These are phyloP conservation scores for Paraescarpia echinospica DNA, from an alignment of 1,140 invertebrate genomes.

Conservation along the genomic window DNA sequence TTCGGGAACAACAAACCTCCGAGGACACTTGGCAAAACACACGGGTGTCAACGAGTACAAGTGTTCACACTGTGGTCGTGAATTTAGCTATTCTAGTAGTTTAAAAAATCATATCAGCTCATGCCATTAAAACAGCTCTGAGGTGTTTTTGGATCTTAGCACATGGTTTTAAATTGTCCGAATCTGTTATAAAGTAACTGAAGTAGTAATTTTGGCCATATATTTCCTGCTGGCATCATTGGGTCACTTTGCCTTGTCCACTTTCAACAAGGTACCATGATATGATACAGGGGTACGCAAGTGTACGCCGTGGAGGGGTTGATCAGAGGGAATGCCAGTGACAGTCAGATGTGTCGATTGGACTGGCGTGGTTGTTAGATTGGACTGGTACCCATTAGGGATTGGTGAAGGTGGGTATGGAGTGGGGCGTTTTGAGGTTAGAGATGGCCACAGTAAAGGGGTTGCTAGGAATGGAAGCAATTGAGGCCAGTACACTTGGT, in stretches of 20 bases:
- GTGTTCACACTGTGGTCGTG: conserved; percentile 70
- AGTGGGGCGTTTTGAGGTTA: neutral
- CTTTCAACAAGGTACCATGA: too few species aligned
- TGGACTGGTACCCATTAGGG: neutral
- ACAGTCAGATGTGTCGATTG: too few species aligned
- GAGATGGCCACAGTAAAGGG: neutral
- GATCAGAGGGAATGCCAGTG: too few species aligned
- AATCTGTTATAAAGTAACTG: too few species aligned
- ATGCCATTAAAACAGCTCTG: neutral
- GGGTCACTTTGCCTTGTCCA: too few species aligned
- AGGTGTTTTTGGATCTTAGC: too few species aligned
- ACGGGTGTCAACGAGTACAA: conserved; percentile 69
- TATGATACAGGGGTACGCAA: too few species aligned
- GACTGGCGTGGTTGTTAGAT: neutral
- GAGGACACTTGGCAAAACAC: conserved; percentile 59
- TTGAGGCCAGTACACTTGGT: neutral
- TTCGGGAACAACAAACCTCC: conserved; percentile 8
- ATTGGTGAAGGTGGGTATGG: neutral
- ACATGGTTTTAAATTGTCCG: too few species aligned
- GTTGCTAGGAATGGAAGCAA: neutral
- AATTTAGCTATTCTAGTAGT: conserved; percentile 62
- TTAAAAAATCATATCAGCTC: neutral
- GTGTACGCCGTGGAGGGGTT: too few species aligned
- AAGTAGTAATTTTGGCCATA: too few species aligned
- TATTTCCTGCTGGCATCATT: too few species aligned